Evolutionary conservation across 2,888 invertebrate genomes (phyloP).

Genomic region (Clusia tigrina): DNA sequence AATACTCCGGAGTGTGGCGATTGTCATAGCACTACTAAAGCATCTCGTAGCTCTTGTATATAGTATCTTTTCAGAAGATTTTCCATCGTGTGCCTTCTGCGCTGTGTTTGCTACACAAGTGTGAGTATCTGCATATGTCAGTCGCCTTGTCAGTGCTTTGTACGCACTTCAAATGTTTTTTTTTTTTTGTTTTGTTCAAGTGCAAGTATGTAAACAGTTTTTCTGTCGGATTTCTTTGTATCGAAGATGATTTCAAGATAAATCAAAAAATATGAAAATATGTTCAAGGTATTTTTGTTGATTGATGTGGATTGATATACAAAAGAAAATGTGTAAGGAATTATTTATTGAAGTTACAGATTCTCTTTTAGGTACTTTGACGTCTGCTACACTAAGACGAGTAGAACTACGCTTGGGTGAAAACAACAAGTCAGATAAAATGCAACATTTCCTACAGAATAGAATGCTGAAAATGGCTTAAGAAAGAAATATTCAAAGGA

Average conservation of each 20-base stretch:
- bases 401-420: too few relatives aligned
- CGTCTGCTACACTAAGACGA: too few relatives aligned
- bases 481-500: too few relatives aligned
- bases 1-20: too few relatives aligned
- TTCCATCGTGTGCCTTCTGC: not conserved
- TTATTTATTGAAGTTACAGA: not conserved
- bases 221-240: not conserved
- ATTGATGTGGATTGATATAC: slow-evolving; percentile 4
- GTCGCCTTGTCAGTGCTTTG: slow-evolving; percentile 5
- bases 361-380: too few relatives aligned
- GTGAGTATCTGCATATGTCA: slow-evolving; percentile 3
- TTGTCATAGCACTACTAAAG: not conserved
- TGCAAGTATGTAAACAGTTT: slow-evolving; percentile 12
- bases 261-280: not conserved
- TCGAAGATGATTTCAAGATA: not conserved
- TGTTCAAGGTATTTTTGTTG: not conserved
- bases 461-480: too few relatives aligned
- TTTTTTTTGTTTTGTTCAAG: too few relatives aligned
- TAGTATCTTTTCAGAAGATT: not conserved
- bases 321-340: not conserved
- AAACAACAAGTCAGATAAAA: too few relatives aligned
- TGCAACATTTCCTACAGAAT: too few relatives aligned
- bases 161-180: not conserved
- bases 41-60: not conserved
- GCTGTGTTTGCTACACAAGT: not conserved